Base-by-base conservation (phyloP, 2,113 vertebrate species). In the Heterotilapia buettikoferi region DNA sequence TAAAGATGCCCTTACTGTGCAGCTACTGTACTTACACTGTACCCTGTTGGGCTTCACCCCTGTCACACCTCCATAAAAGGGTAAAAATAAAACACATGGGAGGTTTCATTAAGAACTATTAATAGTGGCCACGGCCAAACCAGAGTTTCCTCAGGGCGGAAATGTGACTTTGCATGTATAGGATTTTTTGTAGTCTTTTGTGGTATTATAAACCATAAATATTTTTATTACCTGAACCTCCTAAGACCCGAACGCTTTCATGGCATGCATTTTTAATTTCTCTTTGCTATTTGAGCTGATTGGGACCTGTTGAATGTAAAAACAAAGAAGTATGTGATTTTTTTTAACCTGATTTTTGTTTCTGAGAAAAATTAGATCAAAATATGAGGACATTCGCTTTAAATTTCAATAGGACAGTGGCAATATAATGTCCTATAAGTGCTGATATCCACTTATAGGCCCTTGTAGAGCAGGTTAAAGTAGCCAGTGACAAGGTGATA, bases 1-100 rank as follows among this genome's bases (percentile, higher is more conserved):
- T 93, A 96, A 95, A 96, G 92, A 92, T 83, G 86, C 88, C 80
- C 73, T 88, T 84, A 92, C 93, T 96, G 87, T 92, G 91, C 76
- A 71, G n/a, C 88, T 93, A 94, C 92, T 94, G 92, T 93, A 90
- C 73, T 31, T 52, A 57, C 83, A 81, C 88, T 87, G 86, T 90
- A 68, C 50, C 19, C 78, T 66, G 85, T 89, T 81, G 86, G 87
- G 59, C 82, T 82, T 89, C 82, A 85, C 85, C 80, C 26, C 54
- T 90, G 56, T 79, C 82, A 90, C 84, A 88, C 92, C 80, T 85
- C 79, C 80, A 82, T 88, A 50, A 93, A 92, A 66, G 56, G 45
- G 81, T 50, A 66, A 93, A 93, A 93, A 90, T 90, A 89, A 94
- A 92, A 86, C 52, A 33, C 26, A 56, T 16, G 3, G 5, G 18